Conservation (phyloP, 2,888 invertebrate species). For the Pseudolycoriella hygida region DNA sequence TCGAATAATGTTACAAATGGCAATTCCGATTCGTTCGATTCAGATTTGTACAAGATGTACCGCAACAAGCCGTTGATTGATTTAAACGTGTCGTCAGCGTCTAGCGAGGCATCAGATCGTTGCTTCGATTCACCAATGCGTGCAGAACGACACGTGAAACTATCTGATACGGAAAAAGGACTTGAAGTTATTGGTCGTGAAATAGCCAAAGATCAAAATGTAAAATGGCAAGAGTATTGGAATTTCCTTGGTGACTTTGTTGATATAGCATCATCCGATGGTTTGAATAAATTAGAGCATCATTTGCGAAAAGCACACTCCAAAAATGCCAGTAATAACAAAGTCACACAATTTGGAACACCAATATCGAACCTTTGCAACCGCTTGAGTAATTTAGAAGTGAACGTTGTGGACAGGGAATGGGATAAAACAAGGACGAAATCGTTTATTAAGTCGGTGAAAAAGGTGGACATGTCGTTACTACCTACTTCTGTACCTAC, state of each 20-base stretch:
- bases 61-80: neutral
- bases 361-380: constrained; percentile 8
- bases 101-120: neutral
- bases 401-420: constrained; percentile 8
- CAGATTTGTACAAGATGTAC: neutral
- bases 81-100: neutral
- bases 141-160: constrained; percentile 30
- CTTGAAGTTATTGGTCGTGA: constrained; percentile 65
- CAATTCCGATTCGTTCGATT: neutral
- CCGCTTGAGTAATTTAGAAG: constrained; percentile 6
- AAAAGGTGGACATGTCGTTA: constrained; percentile 3
- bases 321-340: neutral
- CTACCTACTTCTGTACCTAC: constrained; percentile 12
- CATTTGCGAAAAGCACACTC: constrained; percentile 32
- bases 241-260: constrained; percentile 68
- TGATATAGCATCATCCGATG: constrained; percentile 56
- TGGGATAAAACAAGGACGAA: constrained; percentile 12
- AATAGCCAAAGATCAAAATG: constrained; percentile 49
- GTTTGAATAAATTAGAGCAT: constrained; percentile 54
- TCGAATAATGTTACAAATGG: too few relatives aligned
- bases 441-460: neutral
- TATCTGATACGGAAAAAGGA: constrained; percentile 69
- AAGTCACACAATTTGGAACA: neutral
- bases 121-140: constrained; percentile 17
- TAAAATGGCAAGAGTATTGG: constrained; percentile 88